These are phyloP conservation scores for Ariolimax columbianus DNA, from an alignment of 2,888 invertebrate genomes.

Conservation along the genomic window DNA sequence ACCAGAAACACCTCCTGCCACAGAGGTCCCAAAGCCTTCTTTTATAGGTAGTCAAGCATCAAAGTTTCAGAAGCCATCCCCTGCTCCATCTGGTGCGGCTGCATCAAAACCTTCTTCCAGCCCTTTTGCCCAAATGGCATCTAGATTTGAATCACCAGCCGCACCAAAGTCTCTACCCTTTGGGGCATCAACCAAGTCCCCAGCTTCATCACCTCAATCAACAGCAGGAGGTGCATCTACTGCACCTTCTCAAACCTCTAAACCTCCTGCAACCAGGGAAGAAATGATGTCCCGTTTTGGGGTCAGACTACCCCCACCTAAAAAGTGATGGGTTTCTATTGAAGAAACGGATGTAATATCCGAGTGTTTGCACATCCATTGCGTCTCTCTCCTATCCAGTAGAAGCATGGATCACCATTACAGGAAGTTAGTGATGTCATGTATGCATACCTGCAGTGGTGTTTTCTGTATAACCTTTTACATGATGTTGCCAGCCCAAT, in stretches of 20 bases:
- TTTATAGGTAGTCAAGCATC: slow-evolving; percentile 24
- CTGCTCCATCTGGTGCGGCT: neutral
- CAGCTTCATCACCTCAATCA: neutral
- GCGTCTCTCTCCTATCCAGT: no score
- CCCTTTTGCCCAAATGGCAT: neutral
- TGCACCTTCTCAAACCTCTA: neutral
- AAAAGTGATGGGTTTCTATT: slow-evolving; percentile 12
- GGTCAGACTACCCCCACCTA: slow-evolving; percentile 44
- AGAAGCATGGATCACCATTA: no score
- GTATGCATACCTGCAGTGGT: no score
- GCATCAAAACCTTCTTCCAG: neutral
- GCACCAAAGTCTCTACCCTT: neutral
- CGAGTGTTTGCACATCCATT: no score
- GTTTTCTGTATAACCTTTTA: no score
- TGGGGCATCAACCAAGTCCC: slow-evolving; percentile 11
- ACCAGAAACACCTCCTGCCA: neutral
- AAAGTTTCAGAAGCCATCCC: slow-evolving; percentile 30
- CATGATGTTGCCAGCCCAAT: no score
- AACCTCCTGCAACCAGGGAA: slow-evolving; percentile 27
- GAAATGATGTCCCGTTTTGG: slow-evolving; percentile 49
- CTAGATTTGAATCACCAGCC: neutral
- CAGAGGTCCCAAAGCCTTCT: slow-evolving; percentile 6
- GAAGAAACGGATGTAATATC: no score
- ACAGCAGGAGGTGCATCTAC: neutral
- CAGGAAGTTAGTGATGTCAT: no score